Base-by-base conservation (phyloP, 2,797 vertebrate genomes). In the Pangasius sanitwongsei region DNA sequence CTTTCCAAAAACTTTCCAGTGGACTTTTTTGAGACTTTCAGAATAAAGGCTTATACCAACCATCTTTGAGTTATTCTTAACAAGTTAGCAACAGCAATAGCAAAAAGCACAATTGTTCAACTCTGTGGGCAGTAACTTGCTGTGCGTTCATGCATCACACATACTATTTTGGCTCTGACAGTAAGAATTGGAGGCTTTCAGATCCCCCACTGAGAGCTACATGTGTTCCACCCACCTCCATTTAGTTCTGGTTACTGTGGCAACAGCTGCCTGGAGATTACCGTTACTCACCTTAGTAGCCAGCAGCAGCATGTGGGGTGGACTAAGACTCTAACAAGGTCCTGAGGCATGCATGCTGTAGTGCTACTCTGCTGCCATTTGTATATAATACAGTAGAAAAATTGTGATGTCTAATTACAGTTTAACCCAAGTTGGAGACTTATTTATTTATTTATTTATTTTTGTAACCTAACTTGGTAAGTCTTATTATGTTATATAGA, bases 241-340 rank as follows among this genome's bases (percentile, higher is more conserved):
- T 92, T 89, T 91, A 87, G 86, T 92, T 92, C 89, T 67, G 83
- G 89, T 94, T 92, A 91, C 91, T 92, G 87, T 92, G 85, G 93
- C 93, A 94, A 93, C 92, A 89, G 89, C 92, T 92, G 92, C 94
- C 91, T 92, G 89, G 83, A 93, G 92, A 91, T 89, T 87, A 61
- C 82, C 53, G 28, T 92, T 92, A 92, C 92, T 92, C 86, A 91
- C 89, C 87, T 34, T 16, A 55, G 41, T 53, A 85, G 44, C 63
- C 48, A 85, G 63, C 15, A 50, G 48, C 63, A 85, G 83, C 28
- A 34, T 25, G 61, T 84, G 28, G 9, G 61, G 41, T 83, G 57
- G 34, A 41, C 55, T 16, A 83, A 28, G 82, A 31, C 61, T 50
- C 50, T 67, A 67, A n/a, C 34, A 61, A 59, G 25, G 23, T 83